phyloP scores from a whole-genome alignment of 2,888 invertebrate species.

The Allophyes oxyacanthae region DNA sequence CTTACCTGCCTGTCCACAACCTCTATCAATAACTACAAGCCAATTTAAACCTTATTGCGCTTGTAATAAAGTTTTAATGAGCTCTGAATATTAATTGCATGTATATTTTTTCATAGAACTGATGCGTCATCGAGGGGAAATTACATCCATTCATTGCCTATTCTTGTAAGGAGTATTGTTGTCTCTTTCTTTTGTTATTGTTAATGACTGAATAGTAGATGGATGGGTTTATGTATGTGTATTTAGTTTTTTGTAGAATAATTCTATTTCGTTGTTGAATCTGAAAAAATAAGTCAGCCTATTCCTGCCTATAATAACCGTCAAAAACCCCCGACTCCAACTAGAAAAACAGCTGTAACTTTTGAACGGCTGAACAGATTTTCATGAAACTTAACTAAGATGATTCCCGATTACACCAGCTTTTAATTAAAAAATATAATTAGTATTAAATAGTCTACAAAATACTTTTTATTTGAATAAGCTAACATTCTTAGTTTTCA shows the following conservation, averaged over 20 bases:
- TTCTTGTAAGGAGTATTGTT: constrained; percentile 33
- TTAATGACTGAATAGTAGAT: constrained; percentile 10
- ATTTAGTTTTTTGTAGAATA: not conserved
- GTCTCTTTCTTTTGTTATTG: constrained; percentile 43
- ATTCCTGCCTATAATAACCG: no score
- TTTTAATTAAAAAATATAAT: no score
- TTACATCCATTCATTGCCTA: constrained; percentile 43
- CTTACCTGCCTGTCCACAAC: constrained; percentile 16
- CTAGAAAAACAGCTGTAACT: no score
- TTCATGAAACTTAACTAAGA: no score
- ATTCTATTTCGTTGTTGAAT: no score
- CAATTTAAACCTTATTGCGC: constrained; percentile 10
- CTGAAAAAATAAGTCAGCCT: no score
- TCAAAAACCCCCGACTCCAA: no score
- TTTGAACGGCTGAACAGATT: no score
- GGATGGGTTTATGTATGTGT: not conserved
- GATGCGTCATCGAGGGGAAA: constrained; percentile 47
- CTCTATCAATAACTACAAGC: not conserved
- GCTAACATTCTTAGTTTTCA: no score
- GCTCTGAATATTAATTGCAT: constrained; percentile 12
- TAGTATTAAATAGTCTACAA: no score
- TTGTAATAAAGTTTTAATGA: constrained; percentile 11
- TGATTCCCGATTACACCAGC: no score
- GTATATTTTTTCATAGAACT: constrained; percentile 33
- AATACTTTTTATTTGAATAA: no score